Evolutionary conservation across 2,888 invertebrate species (phyloP).

Genomic region (Gryllus longicercus): DNA sequence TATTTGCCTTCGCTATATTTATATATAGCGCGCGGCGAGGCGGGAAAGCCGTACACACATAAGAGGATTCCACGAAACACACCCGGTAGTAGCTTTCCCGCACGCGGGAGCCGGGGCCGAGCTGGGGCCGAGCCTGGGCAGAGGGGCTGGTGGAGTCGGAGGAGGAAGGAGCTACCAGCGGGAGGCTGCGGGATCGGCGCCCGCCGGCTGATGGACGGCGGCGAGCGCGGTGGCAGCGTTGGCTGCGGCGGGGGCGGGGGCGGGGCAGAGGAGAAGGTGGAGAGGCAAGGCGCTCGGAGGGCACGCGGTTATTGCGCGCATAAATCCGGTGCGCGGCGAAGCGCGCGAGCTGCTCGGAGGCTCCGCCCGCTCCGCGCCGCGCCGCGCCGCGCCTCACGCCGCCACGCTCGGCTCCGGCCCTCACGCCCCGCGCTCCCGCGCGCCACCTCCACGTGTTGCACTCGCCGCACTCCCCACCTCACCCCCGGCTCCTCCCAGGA

Average conservation of each 20-base stretch:
- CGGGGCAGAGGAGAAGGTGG: neutral
- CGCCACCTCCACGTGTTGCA: neutral
- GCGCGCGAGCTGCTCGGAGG: neutral
- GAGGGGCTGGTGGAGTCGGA: neutral
- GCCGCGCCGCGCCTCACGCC: neutral
- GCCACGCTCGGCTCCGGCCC: neutral
- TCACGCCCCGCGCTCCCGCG: neutral
- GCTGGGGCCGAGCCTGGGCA: neutral
- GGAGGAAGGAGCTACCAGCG: neutral
- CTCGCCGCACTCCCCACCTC: neutral
- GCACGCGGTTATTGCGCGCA: constrained; percentile 17
- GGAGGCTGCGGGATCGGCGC: neutral
- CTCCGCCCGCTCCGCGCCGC: neutral
- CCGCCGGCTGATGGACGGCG: neutral
- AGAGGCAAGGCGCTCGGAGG: neutral
- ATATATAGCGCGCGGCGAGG: neutral
- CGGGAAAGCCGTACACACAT: no score
- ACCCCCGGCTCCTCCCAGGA: neutral
- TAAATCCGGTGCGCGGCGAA: neutral
- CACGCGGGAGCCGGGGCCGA: no score
- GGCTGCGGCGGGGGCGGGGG: neutral
- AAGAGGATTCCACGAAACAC: no score
- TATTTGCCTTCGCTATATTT: neutral
- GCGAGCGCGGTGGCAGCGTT: neutral
- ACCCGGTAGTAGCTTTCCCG: no score